Evolutionary conservation across 2,113 vertebrate species (phyloP).

Genomic region (Pantherophis guttatus): DNA sequence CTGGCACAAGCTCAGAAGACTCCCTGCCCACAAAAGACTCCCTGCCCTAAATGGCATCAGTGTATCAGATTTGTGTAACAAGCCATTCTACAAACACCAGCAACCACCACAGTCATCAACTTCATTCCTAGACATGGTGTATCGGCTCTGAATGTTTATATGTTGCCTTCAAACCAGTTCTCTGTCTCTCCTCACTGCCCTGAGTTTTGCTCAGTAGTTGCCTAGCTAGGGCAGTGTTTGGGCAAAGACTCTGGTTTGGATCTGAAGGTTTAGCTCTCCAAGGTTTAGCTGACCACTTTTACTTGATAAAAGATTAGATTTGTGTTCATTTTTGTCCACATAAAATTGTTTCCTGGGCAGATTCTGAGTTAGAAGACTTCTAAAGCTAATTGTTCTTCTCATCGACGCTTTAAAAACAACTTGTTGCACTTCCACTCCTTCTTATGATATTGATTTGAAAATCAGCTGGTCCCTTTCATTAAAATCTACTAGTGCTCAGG

Average conservation of each 20-base stretch:
- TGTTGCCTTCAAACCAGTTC: background rate
- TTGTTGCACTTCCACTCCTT: background rate
- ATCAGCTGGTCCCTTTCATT: background rate
- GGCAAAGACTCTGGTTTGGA: background rate
- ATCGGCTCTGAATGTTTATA: background rate
- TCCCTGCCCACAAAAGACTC: too few relatives aligned
- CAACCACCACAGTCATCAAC: background rate
- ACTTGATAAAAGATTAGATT: background rate
- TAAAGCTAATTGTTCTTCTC: background rate
- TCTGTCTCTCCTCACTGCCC: slow-evolving; percentile 30
- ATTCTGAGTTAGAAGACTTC: background rate
- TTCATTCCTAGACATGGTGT: background rate
- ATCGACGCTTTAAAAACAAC: fast-evolving
- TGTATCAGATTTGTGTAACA: background rate
- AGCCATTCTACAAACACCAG: background rate
- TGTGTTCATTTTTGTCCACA: background rate
- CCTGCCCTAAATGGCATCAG: slow-evolving; percentile 21
- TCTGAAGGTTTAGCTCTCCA: background rate
- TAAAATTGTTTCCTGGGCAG: background rate
- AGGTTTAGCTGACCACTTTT: background rate
- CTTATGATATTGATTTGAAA: background rate
- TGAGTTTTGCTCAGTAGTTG: background rate
- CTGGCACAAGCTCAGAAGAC: background rate
- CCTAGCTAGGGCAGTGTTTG: slow-evolving; percentile 13
- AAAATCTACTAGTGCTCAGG: background rate